Evolutionary conservation across 2,797 vertebrate species (phyloP), one percentile per base, ranked within the genome.

Genomic region (Spinus olivaceus): DNA sequence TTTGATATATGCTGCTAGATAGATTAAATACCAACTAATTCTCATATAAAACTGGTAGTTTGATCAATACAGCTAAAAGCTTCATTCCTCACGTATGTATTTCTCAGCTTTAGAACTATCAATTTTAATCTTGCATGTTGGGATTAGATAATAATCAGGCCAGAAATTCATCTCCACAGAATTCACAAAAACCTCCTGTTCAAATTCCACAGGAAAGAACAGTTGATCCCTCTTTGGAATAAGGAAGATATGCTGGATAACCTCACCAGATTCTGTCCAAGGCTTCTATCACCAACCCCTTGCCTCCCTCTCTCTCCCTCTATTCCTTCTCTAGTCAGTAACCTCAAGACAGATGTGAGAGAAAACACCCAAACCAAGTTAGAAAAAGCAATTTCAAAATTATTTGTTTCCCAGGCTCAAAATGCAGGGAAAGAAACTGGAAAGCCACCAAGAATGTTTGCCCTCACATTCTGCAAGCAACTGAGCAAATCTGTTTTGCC

Each of bases 1-100:
- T 94, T 92, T 96, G 63, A 92, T 88, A 81, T 90, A 90, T 51
- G 27, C 59, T 90, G 16, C 70, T 84, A 84, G 90, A 93, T 88
- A 92, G 80, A 93, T 93, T 95, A 96, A 96, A 94, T 83, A 90
- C 63, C 77, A 90, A 65, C 77, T 92, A 96, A 93, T 92, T 90
- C 83, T 81, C 81, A 33, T 81, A 90, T 90, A 86, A 96, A 90
- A 90, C 63, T 54, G 28, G 70, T 93, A 86, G 73, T 83, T 93
- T 93, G 90, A 93, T 96, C 86, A 96, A 96, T 96, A 95, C 47
- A 57, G 51, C 46, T 88, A 90, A 94, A 92, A 95, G 70, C 73
- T 86, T 83, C 57, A 66, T 79, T 92, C 73, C 44, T 84, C 76
- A 91, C 10, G 18, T 83, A 76, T 65, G 50, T 69, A 92, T 78